Evolutionary conservation across 2,888 invertebrate genomes (phyloP), one percentile per base, ranked within the genome.

Genomic region (Piscicola geometra): DNA sequence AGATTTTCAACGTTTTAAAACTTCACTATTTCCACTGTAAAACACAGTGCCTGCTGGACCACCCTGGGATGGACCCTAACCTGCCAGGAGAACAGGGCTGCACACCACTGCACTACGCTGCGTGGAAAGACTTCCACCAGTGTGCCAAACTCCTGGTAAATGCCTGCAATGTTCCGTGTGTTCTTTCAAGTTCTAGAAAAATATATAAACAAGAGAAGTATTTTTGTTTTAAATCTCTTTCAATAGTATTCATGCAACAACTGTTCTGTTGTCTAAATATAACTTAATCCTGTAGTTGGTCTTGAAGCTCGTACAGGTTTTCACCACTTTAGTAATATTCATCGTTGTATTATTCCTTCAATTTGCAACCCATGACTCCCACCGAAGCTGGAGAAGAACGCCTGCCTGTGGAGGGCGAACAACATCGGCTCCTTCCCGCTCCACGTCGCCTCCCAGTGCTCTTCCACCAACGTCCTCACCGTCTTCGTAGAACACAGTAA

Each of bases 401-500:
- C 92, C 56, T 90, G 90, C 82, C 91, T 92, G 73, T 90, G 91
- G 82, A 89, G 88, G 78, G 90, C 91, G 1, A 93, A 93, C 86
- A 91, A 92, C 86, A 92, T 93, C 87, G 93, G 93, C 18, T 93
- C 92, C 86, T 93, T 92, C 84, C 93, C 94, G 0, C 93, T 94
- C 79, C 94, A 94, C 85, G 91, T 93, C 82, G 94, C 94, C 0
- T 93, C 93, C 1, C 93, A 92, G 83, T 92, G 93, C 86, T 93
- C 93, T 18, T 91, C 93, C 3, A 92, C 92, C 0, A 89, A 90
- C 81, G 92, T 92, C 15, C 90, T 94, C 89, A 92, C 93, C 83
- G 91, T 92, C 72, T 89, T 92, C 79, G 88, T 92, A 1, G 89
- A 92, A 84, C 91, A 92, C 90, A 92, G 92, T 85, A 79, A 41